These are phyloP conservation scores for Glyphotaelius pellucidus DNA, from an alignment of 2,888 invertebrate species.

Conservation along the genomic window DNA sequence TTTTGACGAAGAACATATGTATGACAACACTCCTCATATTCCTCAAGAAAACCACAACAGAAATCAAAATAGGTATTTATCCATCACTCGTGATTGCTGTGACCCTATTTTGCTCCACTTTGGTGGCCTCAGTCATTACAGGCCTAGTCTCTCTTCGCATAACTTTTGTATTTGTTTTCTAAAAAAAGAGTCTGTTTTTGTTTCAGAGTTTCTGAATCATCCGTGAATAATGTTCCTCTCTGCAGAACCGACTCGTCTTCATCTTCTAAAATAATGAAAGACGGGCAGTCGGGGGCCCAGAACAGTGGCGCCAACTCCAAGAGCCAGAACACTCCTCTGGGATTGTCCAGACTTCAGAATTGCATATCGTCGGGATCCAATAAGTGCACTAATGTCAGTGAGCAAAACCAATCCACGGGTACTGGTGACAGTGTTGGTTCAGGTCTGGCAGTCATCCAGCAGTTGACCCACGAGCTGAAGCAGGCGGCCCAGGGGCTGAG, in stretches of 20 bases:
- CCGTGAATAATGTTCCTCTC: conserved; percentile 57
- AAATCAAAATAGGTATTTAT: conserved; percentile 54
- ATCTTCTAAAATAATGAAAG: conserved; percentile 55
- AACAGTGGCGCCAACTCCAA: conserved; percentile 46
- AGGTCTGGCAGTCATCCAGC: conserved; percentile 58
- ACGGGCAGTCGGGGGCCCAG: conserved; percentile 30
- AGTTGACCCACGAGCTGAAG: conserved; percentile 62
- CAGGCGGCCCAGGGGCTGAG: conserved; percentile 62
- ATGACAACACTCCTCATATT: conserved; percentile 51
- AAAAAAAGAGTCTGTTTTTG: neutral
- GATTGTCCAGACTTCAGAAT: conserved; percentile 62
- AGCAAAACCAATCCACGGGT: conserved; percentile 55
- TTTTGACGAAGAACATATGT: conserved; percentile 60
- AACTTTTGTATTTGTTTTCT: neutral
- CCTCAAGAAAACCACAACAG: conserved; percentile 54
- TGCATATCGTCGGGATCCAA: conserved; percentile 60
- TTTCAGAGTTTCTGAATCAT: conserved; percentile 59
- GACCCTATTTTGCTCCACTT: neutral
- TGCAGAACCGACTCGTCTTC: conserved; percentile 59
- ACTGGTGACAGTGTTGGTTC: conserved; percentile 53
- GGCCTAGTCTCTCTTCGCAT: neutral
- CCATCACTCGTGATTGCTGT: neutral
- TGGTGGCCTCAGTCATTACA: neutral
- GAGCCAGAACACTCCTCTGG: conserved; percentile 60
- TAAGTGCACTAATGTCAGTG: conserved; percentile 65